These are phyloP conservation scores for Pollenia griseotomentosa DNA, from an alignment of 2,888 invertebrate species.

Conservation along the genomic window DNA sequence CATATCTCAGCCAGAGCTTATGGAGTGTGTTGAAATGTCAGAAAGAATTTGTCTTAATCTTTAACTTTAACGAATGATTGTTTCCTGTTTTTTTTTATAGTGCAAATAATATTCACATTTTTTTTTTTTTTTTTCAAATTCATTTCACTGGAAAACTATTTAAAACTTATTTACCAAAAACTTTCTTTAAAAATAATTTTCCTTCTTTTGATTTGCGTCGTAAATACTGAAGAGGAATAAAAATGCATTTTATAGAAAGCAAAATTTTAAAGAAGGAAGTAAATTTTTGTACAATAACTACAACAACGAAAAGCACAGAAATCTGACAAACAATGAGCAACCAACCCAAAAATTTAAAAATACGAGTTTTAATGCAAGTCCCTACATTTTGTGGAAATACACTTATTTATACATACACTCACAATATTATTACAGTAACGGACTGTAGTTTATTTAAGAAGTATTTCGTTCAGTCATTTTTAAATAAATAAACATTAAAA, in stretches of 20 bases:
- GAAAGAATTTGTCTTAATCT: too few relatives aligned
- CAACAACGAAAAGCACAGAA: background rate
- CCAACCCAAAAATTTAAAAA: background rate
- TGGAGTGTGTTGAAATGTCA: background rate
- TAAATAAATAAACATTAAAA: too few relatives aligned
- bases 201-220: background rate
- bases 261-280: background rate
- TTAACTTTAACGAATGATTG: too few relatives aligned
- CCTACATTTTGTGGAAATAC: background rate
- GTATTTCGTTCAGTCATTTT: too few relatives aligned
- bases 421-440: too few relatives aligned
- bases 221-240: background rate
- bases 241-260: constrained; percentile 6
- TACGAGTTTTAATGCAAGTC: background rate
- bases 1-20: too few relatives aligned
- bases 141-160: too few relatives aligned
- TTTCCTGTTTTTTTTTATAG: too few relatives aligned
- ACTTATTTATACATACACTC: background rate
- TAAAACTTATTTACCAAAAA: too few relatives aligned
- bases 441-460: too few relatives aligned
- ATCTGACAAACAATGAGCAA: background rate
- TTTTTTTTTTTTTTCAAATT: too few relatives aligned
- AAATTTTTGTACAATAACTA: background rate
- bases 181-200: background rate
- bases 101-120: too few relatives aligned